phyloP scores from a whole-genome alignment of 92 coral and sea anemone species.

The Virgularia gustaviana region DNA sequence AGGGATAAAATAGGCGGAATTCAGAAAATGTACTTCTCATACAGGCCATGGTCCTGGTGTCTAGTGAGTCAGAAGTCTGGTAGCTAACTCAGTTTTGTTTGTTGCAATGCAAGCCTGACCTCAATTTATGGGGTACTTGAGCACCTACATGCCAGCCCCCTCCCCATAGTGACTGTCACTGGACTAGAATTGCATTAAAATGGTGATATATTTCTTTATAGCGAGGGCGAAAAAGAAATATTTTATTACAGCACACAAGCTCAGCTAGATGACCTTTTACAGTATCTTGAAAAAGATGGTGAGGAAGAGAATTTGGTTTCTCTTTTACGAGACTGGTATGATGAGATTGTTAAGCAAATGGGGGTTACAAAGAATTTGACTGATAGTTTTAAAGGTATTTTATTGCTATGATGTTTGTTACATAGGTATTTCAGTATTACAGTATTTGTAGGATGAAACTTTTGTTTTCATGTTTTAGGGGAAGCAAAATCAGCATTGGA shows the following conservation, averaged over 20 bases:
- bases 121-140: not conserved
- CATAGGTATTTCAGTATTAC: not conserved
- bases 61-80: too few relatives aligned
- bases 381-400: conserved; percentile 81
- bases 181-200: too few relatives aligned
- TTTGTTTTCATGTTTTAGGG: not conserved
- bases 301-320: conserved; percentile 73
- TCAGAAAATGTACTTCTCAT: too few relatives aligned
- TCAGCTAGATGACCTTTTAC: conserved; percentile 80
- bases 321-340: conserved; percentile 69
- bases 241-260: conserved; percentile 76
- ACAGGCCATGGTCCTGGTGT: too few relatives aligned
- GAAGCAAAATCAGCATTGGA: conserved; percentile 22
- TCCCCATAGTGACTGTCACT: too few relatives aligned
- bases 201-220: conserved; percentile 4
- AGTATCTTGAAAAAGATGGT: conserved; percentile 77
- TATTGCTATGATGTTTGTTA: not conserved
- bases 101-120: not conserved
- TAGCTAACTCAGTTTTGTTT: too few relatives aligned
- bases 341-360: conserved; percentile 82
- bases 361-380: conserved; percentile 74
- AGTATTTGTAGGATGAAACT: not conserved
- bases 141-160: conserved; percentile 17
- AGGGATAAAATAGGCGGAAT: too few relatives aligned
- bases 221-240: conserved; percentile 72